Base-by-base conservation (phyloP, 2,797 vertebrate genomes). In the Linurgus olivaceus region DNA sequence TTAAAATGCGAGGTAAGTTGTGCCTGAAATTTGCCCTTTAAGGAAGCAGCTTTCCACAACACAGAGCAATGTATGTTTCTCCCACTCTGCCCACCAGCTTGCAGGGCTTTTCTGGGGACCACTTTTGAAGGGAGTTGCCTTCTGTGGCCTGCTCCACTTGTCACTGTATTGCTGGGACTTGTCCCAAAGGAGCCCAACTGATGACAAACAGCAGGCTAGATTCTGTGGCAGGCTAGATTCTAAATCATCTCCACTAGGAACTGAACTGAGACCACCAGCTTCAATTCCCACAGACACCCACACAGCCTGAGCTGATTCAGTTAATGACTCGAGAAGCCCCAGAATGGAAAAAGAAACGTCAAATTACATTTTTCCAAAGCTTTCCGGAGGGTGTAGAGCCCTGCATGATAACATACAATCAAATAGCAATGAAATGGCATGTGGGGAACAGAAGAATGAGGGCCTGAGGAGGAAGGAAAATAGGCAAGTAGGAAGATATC, bases 381-480 rank as follows among this genome's bases (percentile, higher is more conserved):
- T 68, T 86, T 68, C 72, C 25, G 25, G 63, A 54, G 83, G 7
- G 17, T 8, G 1, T 20, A 78, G 51, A 84, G 59, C 76, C 37
- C 61, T 79, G 66, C 4, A 2, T 95, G 88, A 67, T 85, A 86
- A 31, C 35, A 29, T 62, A 40, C 44, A 67, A 35, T 82, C 55
- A 23, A 78, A 86, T 33, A 73, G 75, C 92, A 85, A 37, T 77
- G 70, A 80, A 87, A 67, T 55, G 51, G 44, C 6, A 0, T 78
- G 61, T 2, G 2, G 55, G 51, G 68, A 92, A 66, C 44, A 47
- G 70, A 70, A 88, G 70, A 91, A 84, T 59, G 48, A 86, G 70
- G 58, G 70, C 62, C 88, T 80, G 87, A 86, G 83, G 59, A 92
- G 65, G 66, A 94, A 96, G 66, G 58, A 88, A 82, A 94, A 96